Evolutionary conservation across 1,140 invertebrate species (phyloP).

Genomic region (Anagrus nilaparvatae): DNA sequence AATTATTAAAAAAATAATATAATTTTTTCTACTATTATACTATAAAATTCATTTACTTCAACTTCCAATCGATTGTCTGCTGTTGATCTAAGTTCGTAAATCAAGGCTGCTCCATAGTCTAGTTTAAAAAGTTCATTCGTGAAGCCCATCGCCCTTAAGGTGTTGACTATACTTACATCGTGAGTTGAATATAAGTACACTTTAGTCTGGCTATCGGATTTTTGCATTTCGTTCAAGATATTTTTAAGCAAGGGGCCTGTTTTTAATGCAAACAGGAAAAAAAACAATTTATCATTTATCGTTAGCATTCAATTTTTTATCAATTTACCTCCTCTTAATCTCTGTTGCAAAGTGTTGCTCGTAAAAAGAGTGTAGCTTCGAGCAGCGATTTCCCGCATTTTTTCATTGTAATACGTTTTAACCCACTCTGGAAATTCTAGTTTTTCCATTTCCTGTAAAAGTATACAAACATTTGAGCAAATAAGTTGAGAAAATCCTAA

Average conservation of each 20-base stretch:
- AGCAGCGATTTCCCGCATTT: slow-evolving; percentile 55
- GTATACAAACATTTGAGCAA: neutral
- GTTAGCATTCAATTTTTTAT: neutral
- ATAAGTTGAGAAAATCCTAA: slow-evolving; percentile 30
- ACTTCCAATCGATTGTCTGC: slow-evolving; percentile 23
- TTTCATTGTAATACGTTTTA: slow-evolving; percentile 54
- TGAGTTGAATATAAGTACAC: slow-evolving; percentile 60
- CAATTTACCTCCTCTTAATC: slow-evolving; percentile 55
- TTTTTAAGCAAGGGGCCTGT: slow-evolving; percentile 37
- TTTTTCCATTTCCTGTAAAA: slow-evolving; percentile 32
- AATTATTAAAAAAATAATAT: neutral
- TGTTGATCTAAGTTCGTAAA: slow-evolving; percentile 45
- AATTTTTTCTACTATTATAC: neutral
- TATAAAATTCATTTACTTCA: slow-evolving; percentile 25
- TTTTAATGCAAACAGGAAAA: neutral
- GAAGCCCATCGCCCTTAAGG: slow-evolving; percentile 57
- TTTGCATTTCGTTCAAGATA: slow-evolving; percentile 34
- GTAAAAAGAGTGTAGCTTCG: slow-evolving; percentile 60
- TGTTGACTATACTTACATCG: slow-evolving; percentile 61
- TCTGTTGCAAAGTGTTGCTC: slow-evolving; percentile 57
- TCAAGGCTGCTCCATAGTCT: slow-evolving; percentile 56
- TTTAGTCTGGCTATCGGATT: slow-evolving; percentile 34
- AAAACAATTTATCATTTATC: neutral
- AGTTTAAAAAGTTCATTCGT: slow-evolving; percentile 51
- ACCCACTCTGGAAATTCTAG: slow-evolving; percentile 63